Base-by-base conservation (phyloP, 2,888 invertebrate species). In the Eledona agricola region DNA sequence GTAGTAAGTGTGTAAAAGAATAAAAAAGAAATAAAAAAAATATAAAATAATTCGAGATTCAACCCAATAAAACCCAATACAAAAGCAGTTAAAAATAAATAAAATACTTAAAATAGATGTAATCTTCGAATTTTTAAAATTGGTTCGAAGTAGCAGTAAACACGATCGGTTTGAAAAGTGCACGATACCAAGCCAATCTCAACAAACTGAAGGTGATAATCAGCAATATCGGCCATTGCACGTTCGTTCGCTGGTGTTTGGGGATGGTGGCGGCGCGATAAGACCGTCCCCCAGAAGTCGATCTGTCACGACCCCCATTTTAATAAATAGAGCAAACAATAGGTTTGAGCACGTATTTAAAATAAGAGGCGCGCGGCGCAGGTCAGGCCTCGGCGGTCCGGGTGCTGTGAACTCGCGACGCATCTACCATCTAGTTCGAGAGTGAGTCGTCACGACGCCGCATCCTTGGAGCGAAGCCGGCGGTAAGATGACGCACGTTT, bases 401-500 rank as follows among this genome's bases (percentile, higher is more conserved):
- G 57, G 62, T 60, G 59, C 62, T 62, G 56, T 59, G 59, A 59
- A 56, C 59, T 53, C 61, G 52, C 40, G 55, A 50, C 13, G 26
- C 53, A 38, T 29, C 31, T 46, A 45, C 37, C 55, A 50, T 50
- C n/a, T n/a, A n/a, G n/a, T n/a, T 55, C 15, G 25, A 29, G 43
- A 35, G 40, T 31, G 25, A 42, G 59, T 34, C 59, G 59, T 35
- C 59, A 51, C 49, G 50, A 45, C 31, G 47, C 37, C 50, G 55
- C 54, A 45, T 52, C 42, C 29, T 50, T 31, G 35, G 31, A 51
- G 22, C 50, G n/a, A n/a, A 54, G 43, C 38, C 22, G 40, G 40
- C 61, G 60, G 55, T n/a, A 6, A 19, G 59, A 65, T 69, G 67
- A 66, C 64, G 65, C 68, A 65, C 64, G 68, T 63, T 62, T 60